These are phyloP conservation scores for Dolichopus griseipennis DNA, from an alignment of 2,888 invertebrate genomes.

Conservation along the genomic window DNA sequence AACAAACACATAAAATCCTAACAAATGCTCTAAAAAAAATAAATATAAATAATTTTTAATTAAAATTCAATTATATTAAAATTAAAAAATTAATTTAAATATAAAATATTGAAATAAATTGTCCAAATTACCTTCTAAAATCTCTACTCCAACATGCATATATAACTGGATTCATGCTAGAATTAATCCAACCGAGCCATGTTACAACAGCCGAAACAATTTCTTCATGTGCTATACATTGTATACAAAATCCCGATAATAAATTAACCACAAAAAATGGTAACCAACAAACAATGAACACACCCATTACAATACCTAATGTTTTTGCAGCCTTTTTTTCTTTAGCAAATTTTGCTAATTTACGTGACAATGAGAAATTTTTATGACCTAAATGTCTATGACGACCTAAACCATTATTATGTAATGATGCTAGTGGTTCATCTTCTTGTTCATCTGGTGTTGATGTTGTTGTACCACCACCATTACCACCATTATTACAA, in stretches of 20 bases:
- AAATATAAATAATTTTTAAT: slow-evolving; percentile 2
- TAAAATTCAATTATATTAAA: no score
- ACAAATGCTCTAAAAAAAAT: slow-evolving; percentile 75
- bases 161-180: slow-evolving; percentile 94
- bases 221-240: slow-evolving; percentile 81
- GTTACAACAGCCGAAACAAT: slow-evolving; percentile 81
- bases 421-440: slow-evolving; percentile 65
- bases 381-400: slow-evolving; percentile 67
- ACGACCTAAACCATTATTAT: slow-evolving; percentile 67
- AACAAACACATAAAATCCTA: slow-evolving; percentile 82
- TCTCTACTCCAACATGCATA: slow-evolving; percentile 98
- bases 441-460: slow-evolving; percentile 57
- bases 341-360: slow-evolving; percentile 90
- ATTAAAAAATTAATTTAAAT: no score
- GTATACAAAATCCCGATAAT: slow-evolving; percentile 78
- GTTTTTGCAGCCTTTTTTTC: slow-evolving; percentile 98
- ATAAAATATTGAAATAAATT: no score
- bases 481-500: slow-evolving; percentile 1
- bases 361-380: slow-evolving; percentile 86
- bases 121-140: slow-evolving; percentile 66
- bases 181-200: slow-evolving; percentile 94
- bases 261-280: slow-evolving; percentile 95
- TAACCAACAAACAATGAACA: slow-evolving; percentile 94
- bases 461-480: slow-evolving; percentile 46
- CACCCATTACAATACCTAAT: slow-evolving; percentile 92